Percentiles rank a stretch among this genome's conserved stretches.
Evolutionary conservation across 2,888 invertebrate genomes (phyloP).

Genomic region (Cremastinae sp.): DNA sequence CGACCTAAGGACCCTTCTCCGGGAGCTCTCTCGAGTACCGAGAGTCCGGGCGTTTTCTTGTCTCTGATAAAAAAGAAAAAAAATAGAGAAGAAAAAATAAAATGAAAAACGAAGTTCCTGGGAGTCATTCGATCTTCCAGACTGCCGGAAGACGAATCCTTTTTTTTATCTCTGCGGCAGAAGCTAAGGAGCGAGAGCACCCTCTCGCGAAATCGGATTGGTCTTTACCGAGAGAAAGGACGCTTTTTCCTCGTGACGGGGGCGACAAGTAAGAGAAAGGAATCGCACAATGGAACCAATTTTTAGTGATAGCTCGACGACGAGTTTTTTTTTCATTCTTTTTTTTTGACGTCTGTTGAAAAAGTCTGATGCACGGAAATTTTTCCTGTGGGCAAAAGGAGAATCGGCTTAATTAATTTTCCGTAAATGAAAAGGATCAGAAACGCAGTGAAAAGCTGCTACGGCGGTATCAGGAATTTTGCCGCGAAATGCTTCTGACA

Average conservation of each 20-base stretch:
- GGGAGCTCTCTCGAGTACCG: conserved; percentile 20
- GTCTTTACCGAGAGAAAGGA: conserved; percentile 55
- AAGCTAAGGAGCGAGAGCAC: background rate
- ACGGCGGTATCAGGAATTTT: background rate
- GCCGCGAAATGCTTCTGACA: conserved; percentile 24
- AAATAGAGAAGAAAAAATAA: background rate
- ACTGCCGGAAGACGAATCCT: conserved; percentile 24
- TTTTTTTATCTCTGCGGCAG: conserved; percentile 29
- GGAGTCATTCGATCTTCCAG: conserved; percentile 44
- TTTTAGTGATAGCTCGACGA: conserved; percentile 56
- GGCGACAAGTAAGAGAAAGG: conserved; percentile 1
- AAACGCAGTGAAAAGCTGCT: conserved; percentile 10
- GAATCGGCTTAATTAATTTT: conserved; percentile 56
- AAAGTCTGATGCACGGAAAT: background rate
- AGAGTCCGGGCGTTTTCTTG: conserved; percentile 4
- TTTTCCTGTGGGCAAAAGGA: background rate
- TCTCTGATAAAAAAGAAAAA: background rate
- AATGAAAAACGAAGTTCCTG: background rate
- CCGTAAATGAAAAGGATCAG: conserved; percentile 16
- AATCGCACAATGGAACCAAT: conserved; percentile 57
- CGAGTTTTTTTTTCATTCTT: conserved; percentile 28
- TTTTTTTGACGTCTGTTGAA: background rate
- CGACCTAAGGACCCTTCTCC: background rate
- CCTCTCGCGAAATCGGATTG: conserved; percentile 61
- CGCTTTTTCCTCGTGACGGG: conserved; percentile 32